These are phyloP conservation scores for Leucophenga varia DNA, from an alignment of 1,140 invertebrate species.

Conservation along the genomic window DNA sequence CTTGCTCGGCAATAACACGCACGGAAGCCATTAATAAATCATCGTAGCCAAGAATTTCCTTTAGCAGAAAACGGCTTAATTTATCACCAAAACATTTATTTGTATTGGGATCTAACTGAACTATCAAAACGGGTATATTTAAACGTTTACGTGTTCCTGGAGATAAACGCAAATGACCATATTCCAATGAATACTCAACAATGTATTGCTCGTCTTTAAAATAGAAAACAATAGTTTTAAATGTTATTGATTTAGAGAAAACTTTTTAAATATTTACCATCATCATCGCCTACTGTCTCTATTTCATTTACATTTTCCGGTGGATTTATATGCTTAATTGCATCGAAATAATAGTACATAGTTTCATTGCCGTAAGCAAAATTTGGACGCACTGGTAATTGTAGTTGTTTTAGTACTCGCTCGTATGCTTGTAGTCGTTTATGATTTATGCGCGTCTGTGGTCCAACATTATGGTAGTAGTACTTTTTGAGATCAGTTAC, in stretches of 20 bases:
- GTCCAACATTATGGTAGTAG: slow-evolving; percentile 45
- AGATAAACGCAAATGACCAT: slow-evolving; percentile 91
- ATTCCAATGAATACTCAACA: slow-evolving; percentile 96
- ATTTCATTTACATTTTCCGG: slow-evolving; percentile 36
- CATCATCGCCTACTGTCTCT: slow-evolving; percentile 31
- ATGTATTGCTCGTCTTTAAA: slow-evolving; percentile 90
- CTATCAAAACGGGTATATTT: slow-evolving; percentile 90
- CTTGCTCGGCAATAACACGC: slow-evolving; percentile 90
- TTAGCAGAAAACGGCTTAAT: slow-evolving; percentile 86
- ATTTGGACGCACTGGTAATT: slow-evolving; percentile 29
- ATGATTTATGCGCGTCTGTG: slow-evolving; percentile 42
- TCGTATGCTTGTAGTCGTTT: slow-evolving; percentile 33
- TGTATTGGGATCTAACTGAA: slow-evolving; percentile 83
- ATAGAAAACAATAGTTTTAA: too few relatives aligned
- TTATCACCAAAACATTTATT: slow-evolving; percentile 93
- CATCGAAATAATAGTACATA: slow-evolving; percentile 44
- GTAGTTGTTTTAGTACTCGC: slow-evolving; percentile 24
- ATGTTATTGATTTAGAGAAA: too few relatives aligned
- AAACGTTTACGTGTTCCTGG: slow-evolving; percentile 78
- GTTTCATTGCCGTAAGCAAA: slow-evolving; percentile 40
- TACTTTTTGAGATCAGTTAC: slow-evolving; percentile 35
- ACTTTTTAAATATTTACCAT: too few relatives aligned
- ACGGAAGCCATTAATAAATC: slow-evolving; percentile 96
- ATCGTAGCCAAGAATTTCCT: slow-evolving; percentile 91
- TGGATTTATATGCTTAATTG: slow-evolving; percentile 33